Evolutionary conservation across 2,113 vertebrate genomes (phyloP).

Genomic region (Calidris pugnax): DNA sequence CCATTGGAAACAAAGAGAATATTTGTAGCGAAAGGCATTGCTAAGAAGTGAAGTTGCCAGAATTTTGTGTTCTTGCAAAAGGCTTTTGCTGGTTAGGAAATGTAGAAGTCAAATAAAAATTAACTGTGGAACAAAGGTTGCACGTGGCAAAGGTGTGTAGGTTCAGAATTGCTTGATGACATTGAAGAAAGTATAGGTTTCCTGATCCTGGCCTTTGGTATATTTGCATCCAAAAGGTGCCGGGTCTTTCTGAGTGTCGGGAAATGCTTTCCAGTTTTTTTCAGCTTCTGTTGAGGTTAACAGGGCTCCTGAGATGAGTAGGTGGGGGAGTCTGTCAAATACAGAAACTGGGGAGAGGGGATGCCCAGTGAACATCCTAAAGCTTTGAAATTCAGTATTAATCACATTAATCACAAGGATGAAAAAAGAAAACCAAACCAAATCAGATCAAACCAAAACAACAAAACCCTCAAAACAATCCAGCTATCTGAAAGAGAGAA

Average conservation of each 20-base stretch:
- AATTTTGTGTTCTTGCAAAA: not conserved
- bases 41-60: not conserved
- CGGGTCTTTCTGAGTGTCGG: not conserved
- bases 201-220: not conserved
- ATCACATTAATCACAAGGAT: not conserved
- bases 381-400: not conserved
- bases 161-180: not conserved
- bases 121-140: not conserved
- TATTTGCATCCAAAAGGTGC: not conserved
- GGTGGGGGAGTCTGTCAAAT: not conserved
- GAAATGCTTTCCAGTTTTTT: not conserved
- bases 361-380: not conserved
- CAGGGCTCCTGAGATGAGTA: not conserved
- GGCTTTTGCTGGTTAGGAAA: not conserved
- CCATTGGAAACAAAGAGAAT: not conserved
- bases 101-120: not conserved
- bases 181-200: not conserved
- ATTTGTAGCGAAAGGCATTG: not conserved
- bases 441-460: too few species aligned
- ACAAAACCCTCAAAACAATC: not conserved
- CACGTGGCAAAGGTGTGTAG: not conserved
- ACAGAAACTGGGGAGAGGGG: fast-evolving
- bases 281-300: not conserved
- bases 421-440: too few species aligned
- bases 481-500: not conserved